Base-by-base conservation (phyloP, 92 coral and sea anemone genomes). In the Desmophyllum pertusum region DNA sequence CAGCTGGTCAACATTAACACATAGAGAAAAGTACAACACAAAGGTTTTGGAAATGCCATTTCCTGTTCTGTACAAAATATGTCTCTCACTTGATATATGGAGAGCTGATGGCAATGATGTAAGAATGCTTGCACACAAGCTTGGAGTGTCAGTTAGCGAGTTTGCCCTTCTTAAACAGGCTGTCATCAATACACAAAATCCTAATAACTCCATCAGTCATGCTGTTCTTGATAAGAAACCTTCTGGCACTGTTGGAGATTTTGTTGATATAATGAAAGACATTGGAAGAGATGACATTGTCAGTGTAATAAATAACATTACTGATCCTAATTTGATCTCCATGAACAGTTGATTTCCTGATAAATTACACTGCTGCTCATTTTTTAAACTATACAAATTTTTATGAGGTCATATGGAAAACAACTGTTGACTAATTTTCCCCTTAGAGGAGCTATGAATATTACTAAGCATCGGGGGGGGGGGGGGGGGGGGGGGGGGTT, bases 231-330 rank as follows among this genome's bases (percentile, higher is more conserved):
- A 11, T 5, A 68, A 79, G 42, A 46, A 35, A 0, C 30, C 40
- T 11, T 73, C 21, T 27, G 33, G 55, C 1, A 9, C 48, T 45
- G 75, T 65, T 17, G 45, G 42, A 13, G 74, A 35, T 64, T 79
- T 79, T 43, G 42, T 79, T 42, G 61, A 30, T 10, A 79, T 64
- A 23, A 64, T 79, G 73, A 19, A 45, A 23, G 43, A 3, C 4
- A 64, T 79, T 21, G 83, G 8, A 10, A 65, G 83, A 63, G 64
- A 79, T 18, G 83, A 79, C 15, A 65, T 79, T 31, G 48, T 79
- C 51, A 8, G 0, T 10, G 18, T 18, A 9, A 65, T 79, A 17
- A 43, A 79, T 65, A n/a, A 43, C n/a, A n/a, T n/a, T n/a, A n/a
- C 0, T 64, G 81, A 45, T 29, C 27, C 15, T 17, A 63, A 19